Evolutionary conservation across 2,113 vertebrate genomes (phyloP).

Genomic region (Elephas maximus): DNA sequence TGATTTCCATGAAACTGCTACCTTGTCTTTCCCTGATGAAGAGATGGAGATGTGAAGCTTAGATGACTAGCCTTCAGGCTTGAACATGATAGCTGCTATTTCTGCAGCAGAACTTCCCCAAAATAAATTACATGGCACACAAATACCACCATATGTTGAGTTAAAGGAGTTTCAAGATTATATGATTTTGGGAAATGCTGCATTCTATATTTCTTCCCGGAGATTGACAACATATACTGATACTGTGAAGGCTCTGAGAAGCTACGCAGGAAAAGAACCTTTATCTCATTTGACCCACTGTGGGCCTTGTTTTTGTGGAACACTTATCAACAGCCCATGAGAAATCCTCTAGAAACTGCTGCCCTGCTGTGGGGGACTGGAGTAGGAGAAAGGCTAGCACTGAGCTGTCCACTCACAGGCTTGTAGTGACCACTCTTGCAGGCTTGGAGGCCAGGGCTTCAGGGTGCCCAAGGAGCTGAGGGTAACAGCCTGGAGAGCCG

Average conservation of each 20-base stretch:
- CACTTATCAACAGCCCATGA: background rate
- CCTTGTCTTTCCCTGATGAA: fast-evolving
- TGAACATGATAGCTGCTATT: background rate
- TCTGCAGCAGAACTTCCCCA: background rate
- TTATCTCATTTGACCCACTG: background rate
- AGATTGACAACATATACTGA: fast-evolving
- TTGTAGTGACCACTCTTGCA: background rate
- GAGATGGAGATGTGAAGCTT: background rate
- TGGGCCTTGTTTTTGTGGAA: background rate
- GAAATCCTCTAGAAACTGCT: background rate
- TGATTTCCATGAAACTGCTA: background rate
- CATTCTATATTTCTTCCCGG: background rate
- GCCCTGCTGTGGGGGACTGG: no score
- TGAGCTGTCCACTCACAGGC: background rate
- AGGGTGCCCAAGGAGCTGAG: no score
- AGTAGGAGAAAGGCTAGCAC: background rate
- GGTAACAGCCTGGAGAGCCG: fast-evolving
- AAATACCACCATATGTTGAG: background rate
- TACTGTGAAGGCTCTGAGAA: background rate
- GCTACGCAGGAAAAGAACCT: background rate
- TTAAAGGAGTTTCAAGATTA: background rate
- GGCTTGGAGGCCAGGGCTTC: background rate
- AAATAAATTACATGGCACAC: background rate
- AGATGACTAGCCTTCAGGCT: no score
- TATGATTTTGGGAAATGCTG: background rate